A percentile compares a stretch with the other conserved stretches of the same genome.
phyloP scores from a whole-genome alignment of 1,140 invertebrate species.

The Ips typographus region DNA sequence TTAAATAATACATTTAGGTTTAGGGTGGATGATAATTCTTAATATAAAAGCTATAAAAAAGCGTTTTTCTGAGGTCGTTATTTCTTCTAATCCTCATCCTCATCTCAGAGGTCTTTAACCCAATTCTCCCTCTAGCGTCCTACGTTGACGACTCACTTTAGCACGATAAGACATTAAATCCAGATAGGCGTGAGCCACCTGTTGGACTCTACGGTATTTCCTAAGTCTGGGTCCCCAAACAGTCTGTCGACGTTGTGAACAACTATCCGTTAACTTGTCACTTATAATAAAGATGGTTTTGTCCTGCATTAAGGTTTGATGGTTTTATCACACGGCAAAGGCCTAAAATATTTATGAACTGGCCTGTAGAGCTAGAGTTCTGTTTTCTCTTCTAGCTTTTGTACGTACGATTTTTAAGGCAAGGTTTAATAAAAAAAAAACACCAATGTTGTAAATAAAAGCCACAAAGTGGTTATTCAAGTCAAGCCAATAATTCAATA shows the following conservation, averaged over 20 bases:
- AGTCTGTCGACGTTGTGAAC: no score
- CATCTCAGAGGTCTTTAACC: neutral
- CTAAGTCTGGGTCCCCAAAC: neutral
- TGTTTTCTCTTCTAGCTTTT: neutral
- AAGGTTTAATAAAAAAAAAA: neutral
- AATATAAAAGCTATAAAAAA: no score
- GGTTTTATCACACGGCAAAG: neutral
- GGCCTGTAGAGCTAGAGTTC: neutral
- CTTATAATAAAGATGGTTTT: no score
- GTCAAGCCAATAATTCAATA: neutral
- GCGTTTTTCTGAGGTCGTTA: neutral
- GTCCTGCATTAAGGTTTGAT: neutral
- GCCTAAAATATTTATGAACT: neutral
- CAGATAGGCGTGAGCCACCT: slow-evolving; percentile 13
- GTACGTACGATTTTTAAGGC: neutral
- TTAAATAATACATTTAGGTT: no score
- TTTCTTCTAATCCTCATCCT: no score
- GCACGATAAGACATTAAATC: slow-evolving; percentile 21
- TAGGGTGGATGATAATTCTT: no score
- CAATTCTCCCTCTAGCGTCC: slow-evolving; percentile 14
- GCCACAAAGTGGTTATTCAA: neutral
- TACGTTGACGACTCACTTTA: neutral
- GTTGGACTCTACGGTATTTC: slow-evolving; percentile 6
- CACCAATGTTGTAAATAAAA: neutral
- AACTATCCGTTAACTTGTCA: no score